Base-by-base conservation (phyloP, 2,797 vertebrate genomes). In the Pachyuromys duprasi region DNA sequence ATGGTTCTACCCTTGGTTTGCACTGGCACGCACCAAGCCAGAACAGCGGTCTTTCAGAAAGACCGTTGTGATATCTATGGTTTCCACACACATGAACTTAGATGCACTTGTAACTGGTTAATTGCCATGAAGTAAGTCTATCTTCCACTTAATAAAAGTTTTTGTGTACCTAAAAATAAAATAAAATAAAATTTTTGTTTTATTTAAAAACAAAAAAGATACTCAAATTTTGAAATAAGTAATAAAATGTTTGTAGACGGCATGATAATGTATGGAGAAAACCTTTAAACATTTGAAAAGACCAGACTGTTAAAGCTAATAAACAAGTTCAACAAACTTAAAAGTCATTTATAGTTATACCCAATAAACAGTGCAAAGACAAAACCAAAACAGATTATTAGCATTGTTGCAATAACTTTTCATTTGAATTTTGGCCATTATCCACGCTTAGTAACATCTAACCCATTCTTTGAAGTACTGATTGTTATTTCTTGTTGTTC, bases 131-230 rank as follows among this genome's bases (percentile, higher is more conserved):
- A 98, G 69, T 98, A 97, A 97, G 98, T 98, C 97, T 97, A 97
- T 97, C 97, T 98, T 98, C 98, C 98, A 95, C 95, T 97, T 97
- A 98, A 98, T 98, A 99, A 98, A 98, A 87, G 80, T 93, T 95
- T 98, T 97, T 97, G 95, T 98, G 96, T 98, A 98, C 93, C 97
- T 96, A 97, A n/a, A n/a, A n/a, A n/a, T n/a, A n/a, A n/a, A n/a
- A n/a, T n/a, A n/a, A n/a, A n/a, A n/a, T n/a, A n/a, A n/a, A n/a
- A n/a, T n/a, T n/a, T n/a, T n/a, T n/a, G n/a, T n/a, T n/a, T n/a
- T 49, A 49, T 49, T 49, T 49, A 49, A 49, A 49, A 49, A 49
- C 45, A 49, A 14, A 67, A 84, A 67, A 69, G 11, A 84, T 84
- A n/a, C 5, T 69, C 63, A 84, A 24, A 12, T n/a, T 69, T 49